Evolutionary conservation across 2,888 invertebrate genomes (phyloP).

Genomic region (Philopedon plagiatum): DNA sequence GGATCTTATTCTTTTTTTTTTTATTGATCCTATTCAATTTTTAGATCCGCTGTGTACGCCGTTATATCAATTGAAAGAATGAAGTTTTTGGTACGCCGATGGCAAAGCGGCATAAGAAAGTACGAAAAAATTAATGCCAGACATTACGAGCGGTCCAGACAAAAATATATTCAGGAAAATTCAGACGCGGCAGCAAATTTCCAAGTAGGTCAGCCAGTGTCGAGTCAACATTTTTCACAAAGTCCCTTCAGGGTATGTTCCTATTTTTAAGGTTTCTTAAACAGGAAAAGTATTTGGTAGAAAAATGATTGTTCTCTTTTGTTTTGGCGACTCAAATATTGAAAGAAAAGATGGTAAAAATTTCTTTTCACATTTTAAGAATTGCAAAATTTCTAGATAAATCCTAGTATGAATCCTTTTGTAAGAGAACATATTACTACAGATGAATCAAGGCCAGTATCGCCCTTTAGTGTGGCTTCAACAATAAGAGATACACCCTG

Average conservation of each 20-base stretch:
- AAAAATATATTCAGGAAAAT: slow-evolving; percentile 35
- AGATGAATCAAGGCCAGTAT: slow-evolving; percentile 35
- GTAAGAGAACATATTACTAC: neutral
- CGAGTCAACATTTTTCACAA: slow-evolving; percentile 61
- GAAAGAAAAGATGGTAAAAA: no score
- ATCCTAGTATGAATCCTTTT: slow-evolving; percentile 26
- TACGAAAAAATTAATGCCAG: slow-evolving; percentile 68
- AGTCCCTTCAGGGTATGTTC: slow-evolving; percentile 30
- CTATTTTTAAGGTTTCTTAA: no score
- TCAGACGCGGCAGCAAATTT: slow-evolving; percentile 56
- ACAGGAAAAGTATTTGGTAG: no score
- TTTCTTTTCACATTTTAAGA: neutral
- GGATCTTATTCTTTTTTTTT: no score
- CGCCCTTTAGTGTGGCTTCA: slow-evolving; percentile 24
- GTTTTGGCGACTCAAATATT: no score
- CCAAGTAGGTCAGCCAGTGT: slow-evolving; percentile 65
- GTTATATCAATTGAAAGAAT: slow-evolving; percentile 76
- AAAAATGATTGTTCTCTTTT: neutral
- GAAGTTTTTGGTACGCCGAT: slow-evolving; percentile 76
- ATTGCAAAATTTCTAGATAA: slow-evolving; percentile 33
- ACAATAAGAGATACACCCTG: slow-evolving; percentile 55
- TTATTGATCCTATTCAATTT: no score
- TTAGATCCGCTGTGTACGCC: slow-evolving; percentile 72
- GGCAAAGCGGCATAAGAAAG: slow-evolving; percentile 75
- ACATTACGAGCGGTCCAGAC: slow-evolving; percentile 48